phyloP scores from a whole-genome alignment of 2,888 invertebrate genomes.

The Nemotelus nigrinus region DNA sequence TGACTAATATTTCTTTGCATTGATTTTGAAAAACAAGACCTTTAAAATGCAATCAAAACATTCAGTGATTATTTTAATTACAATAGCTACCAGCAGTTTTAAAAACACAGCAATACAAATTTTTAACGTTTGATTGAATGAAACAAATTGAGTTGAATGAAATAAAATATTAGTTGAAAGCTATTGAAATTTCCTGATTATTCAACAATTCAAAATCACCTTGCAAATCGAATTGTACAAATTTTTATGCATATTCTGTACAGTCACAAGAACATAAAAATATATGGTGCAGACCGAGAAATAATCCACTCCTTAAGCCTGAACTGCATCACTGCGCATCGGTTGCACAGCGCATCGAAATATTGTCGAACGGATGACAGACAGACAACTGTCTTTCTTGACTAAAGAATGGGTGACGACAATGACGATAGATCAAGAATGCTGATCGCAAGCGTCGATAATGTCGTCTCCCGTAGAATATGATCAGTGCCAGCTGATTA shows the following conservation, averaged over 20 bases:
- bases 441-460: constrained; percentile 46
- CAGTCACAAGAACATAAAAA: neutral
- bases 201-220: no score
- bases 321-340: constrained; percentile 18
- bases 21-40: no score
- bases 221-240: no score
- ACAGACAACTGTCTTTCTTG: constrained; percentile 41
- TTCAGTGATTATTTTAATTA: no score
- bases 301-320: constrained; percentile 32
- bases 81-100: no score
- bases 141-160: no score
- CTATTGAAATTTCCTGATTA: no score
- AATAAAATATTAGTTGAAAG: no score
- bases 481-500: constrained; percentile 46
- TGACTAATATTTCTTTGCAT: no score
- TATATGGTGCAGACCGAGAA: neutral
- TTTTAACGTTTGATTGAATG: neutral
- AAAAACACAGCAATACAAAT: no score
- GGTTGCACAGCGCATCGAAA: neutral
- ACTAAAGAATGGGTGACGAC: constrained; percentile 45
- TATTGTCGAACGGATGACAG: constrained; percentile 20
- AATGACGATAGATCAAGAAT: constrained; percentile 47
- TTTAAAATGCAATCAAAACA: no score
- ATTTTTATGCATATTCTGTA: neutral
- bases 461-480: constrained; percentile 48